phyloP scores from a whole-genome alignment of 2,888 invertebrate species.

The Tortricodes alternella region DNA sequence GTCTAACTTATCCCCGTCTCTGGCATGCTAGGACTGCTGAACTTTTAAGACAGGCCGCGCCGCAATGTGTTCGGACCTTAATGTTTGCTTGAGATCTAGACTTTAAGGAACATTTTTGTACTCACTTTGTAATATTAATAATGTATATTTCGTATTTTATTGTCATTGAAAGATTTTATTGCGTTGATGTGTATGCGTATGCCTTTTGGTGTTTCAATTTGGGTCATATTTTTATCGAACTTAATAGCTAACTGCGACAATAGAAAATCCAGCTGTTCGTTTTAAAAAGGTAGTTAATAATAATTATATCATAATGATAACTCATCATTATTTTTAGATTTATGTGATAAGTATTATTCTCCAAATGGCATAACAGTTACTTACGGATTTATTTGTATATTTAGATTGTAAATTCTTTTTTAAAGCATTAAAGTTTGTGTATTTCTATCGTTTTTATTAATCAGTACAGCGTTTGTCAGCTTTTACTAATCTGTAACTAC shows the following conservation, averaged over 20 bases:
- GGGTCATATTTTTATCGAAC: too few species aligned
- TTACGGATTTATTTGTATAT: slow-evolving; percentile 67
- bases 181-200: too few species aligned
- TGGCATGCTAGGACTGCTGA: too few species aligned
- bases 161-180: background rate
- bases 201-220: too few species aligned
- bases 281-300: background rate
- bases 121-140: background rate
- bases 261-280: too few species aligned
- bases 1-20: too few species aligned
- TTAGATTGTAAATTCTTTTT: slow-evolving; percentile 52
- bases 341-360: slow-evolving; percentile 43
- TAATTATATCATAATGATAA: background rate
- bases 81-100: too few species aligned
- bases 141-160: slow-evolving; percentile 20
- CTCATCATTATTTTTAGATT: slow-evolving; percentile 41
- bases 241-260: too few species aligned
- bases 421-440: slow-evolving; percentile 4
- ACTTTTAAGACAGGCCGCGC: too few species aligned
- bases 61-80: too few species aligned
- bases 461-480: background rate
- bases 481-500: background rate
- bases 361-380: slow-evolving; percentile 66
- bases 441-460: slow-evolving; percentile 1
- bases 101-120: background rate